Conservation (phyloP, 2,113 vertebrate genomes). For the Platichthys flesus region DNA sequence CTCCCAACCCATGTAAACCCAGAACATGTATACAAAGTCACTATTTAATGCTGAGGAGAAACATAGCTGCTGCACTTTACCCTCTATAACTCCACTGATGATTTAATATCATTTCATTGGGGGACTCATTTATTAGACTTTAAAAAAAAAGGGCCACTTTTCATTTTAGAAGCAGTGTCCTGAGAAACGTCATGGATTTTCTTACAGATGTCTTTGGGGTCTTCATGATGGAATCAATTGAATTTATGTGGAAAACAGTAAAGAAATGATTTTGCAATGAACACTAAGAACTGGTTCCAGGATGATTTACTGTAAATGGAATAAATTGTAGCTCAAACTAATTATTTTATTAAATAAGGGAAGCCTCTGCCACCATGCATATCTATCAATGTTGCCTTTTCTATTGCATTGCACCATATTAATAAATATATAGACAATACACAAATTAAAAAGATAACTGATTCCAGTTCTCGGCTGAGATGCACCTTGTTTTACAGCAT, state of each 20-base stretch:
- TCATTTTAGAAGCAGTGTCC: not conserved
- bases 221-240: not conserved
- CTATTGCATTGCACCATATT: no score
- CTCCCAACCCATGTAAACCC: constrained; percentile 22
- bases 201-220: not conserved
- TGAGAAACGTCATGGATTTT: no score
- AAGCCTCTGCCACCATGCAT: no score
- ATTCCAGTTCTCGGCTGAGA: not conserved
- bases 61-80: not conserved
- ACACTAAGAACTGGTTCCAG: not conserved
- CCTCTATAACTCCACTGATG: not conserved
- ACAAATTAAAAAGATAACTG: not conserved
- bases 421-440: not conserved
- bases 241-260: not conserved
- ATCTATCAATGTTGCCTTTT: no score
- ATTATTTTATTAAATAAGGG: no score
- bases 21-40: constrained; percentile 8
- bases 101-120: not conserved
- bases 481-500: constrained; percentile 16
- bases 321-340: not conserved
- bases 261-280: not conserved
- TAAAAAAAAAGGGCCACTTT: not conserved
- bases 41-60: constrained; percentile 7
- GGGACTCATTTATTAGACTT: not conserved
- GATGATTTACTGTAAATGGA: not conserved